Conservation (phyloP, 2,888 invertebrate species). For the Nomada hirtipes region DNA sequence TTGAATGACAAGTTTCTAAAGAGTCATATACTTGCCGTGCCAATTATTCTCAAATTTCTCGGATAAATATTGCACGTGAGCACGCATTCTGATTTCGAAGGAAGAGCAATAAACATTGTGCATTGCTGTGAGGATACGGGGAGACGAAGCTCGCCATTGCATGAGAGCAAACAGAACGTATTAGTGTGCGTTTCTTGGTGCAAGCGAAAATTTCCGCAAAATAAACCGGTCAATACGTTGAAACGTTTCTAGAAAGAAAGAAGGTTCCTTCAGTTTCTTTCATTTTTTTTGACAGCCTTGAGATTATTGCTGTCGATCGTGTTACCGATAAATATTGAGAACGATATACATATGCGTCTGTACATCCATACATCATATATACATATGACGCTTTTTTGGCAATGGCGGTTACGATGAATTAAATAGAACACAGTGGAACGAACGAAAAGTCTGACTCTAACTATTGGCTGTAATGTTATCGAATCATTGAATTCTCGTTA, state of each 20-base stretch:
- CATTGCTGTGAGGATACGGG: slow-evolving; percentile 14
- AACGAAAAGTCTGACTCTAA: slow-evolving; percentile 13
- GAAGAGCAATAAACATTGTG: slow-evolving; percentile 14
- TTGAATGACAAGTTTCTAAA: slow-evolving; percentile 30
- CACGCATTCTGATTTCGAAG: neutral
- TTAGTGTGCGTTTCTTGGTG: slow-evolving; percentile 34
- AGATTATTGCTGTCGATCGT: slow-evolving; percentile 16
- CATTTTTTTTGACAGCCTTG: neutral
- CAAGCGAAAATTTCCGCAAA: slow-evolving; percentile 26
- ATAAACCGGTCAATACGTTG: slow-evolving; percentile 47
- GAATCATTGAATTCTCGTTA: neutral
- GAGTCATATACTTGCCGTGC: slow-evolving; percentile 3
- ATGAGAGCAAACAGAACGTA: slow-evolving; percentile 39
- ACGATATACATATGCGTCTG: neutral
- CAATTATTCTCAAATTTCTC: slow-evolving; percentile 20
- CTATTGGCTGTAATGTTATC: neutral
- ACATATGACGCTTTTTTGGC: slow-evolving; percentile 13
- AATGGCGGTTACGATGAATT: slow-evolving; percentile 6
- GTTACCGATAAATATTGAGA: slow-evolving; percentile 18
- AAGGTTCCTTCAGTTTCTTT: neutral
- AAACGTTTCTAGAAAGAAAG: slow-evolving; percentile 4
- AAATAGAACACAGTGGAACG: neutral
- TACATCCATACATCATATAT: neutral
- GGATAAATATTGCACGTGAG: neutral
- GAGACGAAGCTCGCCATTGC: slow-evolving; percentile 44